A percentile compares a stretch with the other conserved stretches of the same genome.
Conservation (phyloP, 35 echinoderm and acorn worm species). For the Chiridota heheva region DNA sequence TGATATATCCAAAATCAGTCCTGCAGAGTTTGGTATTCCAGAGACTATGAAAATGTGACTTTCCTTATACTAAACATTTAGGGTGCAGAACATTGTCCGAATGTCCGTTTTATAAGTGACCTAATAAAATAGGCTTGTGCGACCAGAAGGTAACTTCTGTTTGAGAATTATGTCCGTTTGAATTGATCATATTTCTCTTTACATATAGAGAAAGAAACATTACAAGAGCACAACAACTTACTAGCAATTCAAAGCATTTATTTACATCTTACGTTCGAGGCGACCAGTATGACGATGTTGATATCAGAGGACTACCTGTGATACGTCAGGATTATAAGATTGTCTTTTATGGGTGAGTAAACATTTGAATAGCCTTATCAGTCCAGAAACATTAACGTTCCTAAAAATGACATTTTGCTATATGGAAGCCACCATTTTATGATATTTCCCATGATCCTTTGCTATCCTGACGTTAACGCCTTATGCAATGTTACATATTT, state of each 20-base stretch:
- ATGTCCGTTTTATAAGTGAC: too few relatives aligned
- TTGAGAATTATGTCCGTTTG: neutral
- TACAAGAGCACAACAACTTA: neutral
- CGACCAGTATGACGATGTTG: neutral
- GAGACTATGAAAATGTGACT: too few relatives aligned
- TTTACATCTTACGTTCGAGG: constrained; percentile 40
- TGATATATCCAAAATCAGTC: too few relatives aligned
- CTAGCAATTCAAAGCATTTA: constrained; percentile 15
- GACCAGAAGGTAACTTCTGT: neutral
- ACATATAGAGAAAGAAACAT: constrained; percentile 27
- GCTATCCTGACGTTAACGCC: too few relatives aligned
- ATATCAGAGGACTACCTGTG: constrained; percentile 32
- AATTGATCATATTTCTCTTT: neutral
- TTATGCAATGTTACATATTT: too few relatives aligned
- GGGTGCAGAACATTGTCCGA: too few relatives aligned
- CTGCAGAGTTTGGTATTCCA: too few relatives aligned
- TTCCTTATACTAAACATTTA: too few relatives aligned
- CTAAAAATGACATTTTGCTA: neutral
- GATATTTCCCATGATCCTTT: too few relatives aligned
- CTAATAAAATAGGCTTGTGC: too few relatives aligned
- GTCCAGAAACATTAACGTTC: neutral
- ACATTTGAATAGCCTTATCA: neutral
- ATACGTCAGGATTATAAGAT: constrained; percentile 43
- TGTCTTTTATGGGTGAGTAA: constrained; percentile 37
- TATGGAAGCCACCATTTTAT: too few relatives aligned